phyloP scores from a whole-genome alignment of 2,888 invertebrate species.

The Hirudinaria manillensis region DNA sequence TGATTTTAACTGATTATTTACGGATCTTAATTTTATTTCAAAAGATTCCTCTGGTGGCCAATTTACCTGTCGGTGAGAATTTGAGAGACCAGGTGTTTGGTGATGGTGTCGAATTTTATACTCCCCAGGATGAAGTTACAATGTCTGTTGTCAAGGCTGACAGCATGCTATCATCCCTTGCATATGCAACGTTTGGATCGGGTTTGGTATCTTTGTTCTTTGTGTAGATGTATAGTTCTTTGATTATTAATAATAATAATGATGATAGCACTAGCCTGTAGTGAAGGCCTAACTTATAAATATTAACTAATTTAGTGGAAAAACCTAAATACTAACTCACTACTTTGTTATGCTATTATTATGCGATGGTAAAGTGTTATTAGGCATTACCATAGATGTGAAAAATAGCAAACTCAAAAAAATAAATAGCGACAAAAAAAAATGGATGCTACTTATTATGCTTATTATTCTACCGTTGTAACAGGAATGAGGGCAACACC shows the following conservation, averaged over 20 bases:
- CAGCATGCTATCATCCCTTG: constrained; percentile 40
- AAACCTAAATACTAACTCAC: too few relatives aligned
- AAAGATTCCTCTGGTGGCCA: constrained; percentile 46
- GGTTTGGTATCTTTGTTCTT: constrained; percentile 32
- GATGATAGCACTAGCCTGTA: background rate
- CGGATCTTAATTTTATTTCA: too few relatives aligned
- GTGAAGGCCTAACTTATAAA: background rate
- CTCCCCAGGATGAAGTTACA: constrained; percentile 36
- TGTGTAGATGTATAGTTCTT: background rate
- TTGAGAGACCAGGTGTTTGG: constrained; percentile 48
- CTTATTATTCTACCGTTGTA: too few relatives aligned
- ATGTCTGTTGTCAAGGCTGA: constrained; percentile 43
- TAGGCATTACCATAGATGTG: too few relatives aligned
- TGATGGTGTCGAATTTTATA: constrained; percentile 42
- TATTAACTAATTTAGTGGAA: too few relatives aligned
- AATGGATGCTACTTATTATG: too few relatives aligned
- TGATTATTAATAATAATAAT: background rate
- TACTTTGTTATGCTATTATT: too few relatives aligned
- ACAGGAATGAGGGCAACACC: constrained; percentile 41
- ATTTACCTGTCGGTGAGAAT: constrained; percentile 50
- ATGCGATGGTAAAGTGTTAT: too few relatives aligned
- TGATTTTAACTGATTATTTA: too few relatives aligned
- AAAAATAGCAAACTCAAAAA: too few relatives aligned
- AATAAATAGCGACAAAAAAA: too few relatives aligned
- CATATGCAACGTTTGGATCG: constrained; percentile 40